A percentile compares a stretch with the other conserved stretches of the same genome.
Evolutionary conservation across 2,797 vertebrate species (phyloP).

Genomic region (Caiman crocodilus): DNA sequence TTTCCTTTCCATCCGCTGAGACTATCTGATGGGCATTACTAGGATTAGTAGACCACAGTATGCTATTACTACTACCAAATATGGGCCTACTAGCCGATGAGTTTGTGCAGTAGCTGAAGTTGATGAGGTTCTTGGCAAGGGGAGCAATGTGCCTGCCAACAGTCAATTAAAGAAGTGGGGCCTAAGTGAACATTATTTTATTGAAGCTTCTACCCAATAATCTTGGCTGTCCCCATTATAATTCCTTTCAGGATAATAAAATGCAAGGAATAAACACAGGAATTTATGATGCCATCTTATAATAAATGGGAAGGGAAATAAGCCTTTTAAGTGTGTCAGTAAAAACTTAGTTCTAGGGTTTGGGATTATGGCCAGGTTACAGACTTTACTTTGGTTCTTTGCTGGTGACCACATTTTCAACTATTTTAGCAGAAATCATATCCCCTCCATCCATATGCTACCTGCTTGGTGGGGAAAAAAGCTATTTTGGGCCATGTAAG

Average conservation of each 20-base stretch:
- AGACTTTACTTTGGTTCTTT: slow-evolving; percentile 27
- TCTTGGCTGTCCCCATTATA: not conserved
- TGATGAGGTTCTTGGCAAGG: not conserved
- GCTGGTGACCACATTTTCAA: not conserved
- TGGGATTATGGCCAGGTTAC: slow-evolving; percentile 34
- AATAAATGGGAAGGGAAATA: slow-evolving; percentile 30
- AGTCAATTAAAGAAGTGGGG: not conserved
- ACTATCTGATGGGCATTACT: not conserved
- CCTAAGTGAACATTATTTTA: not conserved
- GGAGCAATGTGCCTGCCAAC: not conserved
- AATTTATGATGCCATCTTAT: slow-evolving; percentile 25
- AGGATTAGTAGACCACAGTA: not conserved
- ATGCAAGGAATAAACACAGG: slow-evolving; percentile 26
- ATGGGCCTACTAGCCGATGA: not conserved
- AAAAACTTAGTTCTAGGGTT: slow-evolving; percentile 59
- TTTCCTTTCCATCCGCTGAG: no score
- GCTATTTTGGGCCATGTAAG: not conserved
- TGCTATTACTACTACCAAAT: not conserved
- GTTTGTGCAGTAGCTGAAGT: no score
- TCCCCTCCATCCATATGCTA: not conserved
- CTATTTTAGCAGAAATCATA: not conserved
- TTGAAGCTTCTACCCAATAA: not conserved
- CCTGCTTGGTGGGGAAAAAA: not conserved
- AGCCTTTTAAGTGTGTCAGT: slow-evolving; percentile 33
- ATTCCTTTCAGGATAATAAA: not conserved